Base-by-base conservation (phyloP, 2,888 invertebrate genomes). In the Trichopria drosophilae region DNA sequence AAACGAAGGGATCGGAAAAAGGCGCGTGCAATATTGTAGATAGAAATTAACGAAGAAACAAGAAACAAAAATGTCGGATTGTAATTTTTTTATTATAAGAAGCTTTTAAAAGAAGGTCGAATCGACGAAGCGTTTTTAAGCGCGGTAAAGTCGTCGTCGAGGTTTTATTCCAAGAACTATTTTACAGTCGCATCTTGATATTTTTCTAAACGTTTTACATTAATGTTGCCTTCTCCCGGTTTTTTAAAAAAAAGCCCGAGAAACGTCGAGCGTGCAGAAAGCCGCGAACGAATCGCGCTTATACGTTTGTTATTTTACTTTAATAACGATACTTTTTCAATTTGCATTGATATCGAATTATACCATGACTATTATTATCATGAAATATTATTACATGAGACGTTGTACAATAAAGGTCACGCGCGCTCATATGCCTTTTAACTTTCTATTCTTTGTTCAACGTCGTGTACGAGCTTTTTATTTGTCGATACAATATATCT, bases 401-500 rank as follows among this genome's bases (percentile, higher is more conserved):
- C 47, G 28, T 55, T 51, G 51, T 55, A 51, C 48, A 45, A 48
- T 55, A 43, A 55, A 51, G 51, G 48, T 51, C 51, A 48, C 55
- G 24, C 48, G 51, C 40, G 43, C 48, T 46, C 34, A 51, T 43
- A 48, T 43, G 37, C 42, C 39, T 51, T 51, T 42, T 54, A 42
- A 51, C 29, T 39, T n/a, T 19, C 23, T 13, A 19, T 45, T 20
- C 23, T 28, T 12, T 51, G 34, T 36, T 6, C 37, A 48, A 40
- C 22, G 26, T 46, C 36, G 35, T 51, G 47, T 48, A 51, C 37
- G 48, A 51, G 47, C 44, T 50, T 54, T 51, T 40, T 47, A 54
- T 46, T 51, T 54, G 43, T 51, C 51, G 28, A 51, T 45, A 51
- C 36, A 55, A 54, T 54, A 54, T 51, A 54, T 54, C 51, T 54